Base-by-base conservation (phyloP, 1,140 invertebrate genomes). In the Lordiphosa stackelbergi region DNA sequence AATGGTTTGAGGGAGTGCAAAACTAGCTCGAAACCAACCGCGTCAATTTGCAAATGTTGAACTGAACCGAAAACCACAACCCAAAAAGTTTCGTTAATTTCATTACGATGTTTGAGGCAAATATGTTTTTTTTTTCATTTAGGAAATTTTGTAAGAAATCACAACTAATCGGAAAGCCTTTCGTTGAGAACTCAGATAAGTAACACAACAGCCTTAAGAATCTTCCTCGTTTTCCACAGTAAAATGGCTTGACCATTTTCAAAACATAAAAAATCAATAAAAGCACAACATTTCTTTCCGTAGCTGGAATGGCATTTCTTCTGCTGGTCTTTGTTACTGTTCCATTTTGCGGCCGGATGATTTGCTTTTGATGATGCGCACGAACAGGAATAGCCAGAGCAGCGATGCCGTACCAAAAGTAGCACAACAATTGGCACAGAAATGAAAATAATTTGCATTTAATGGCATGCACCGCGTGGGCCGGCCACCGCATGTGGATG, bases 391-490 rank as follows among this genome's bases (percentile, higher is more conserved):
- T 53, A 64, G 64, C 36, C 42, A 12, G 22, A 55, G 9, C 19
- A 19, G 24, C 12, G 48, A 13, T 22, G 37, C 45, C 37, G 11
- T 45, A 5, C 16, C 13, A 74, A 83, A 83, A 84, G 77, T 83
- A 77, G 77, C 78, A 83, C 78, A 83, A 68, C 66, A 85, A 85
- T 85, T 85, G 79, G 81, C 81, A 81, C 74, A 85, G 81, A 81
- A 85, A 85, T 81, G 74, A 65, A 68, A 85, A 85, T 85, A 85
- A 85, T 85, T 85, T 85, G 81, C 81, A 85, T 85, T 85, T 85
- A 85, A 85, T 85, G 81, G 72, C 69, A 61, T 45, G 68, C 48
- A 59, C 60, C 66, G 70, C 71, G 63, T 75, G 75, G 75, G 71
- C 66, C 43, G 31, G 28, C 28, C 69, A 68, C 73, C 69, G 73